Conservation (phyloP, 2,888 invertebrate genomes). For the Hirtodrosophila alboralis region DNA sequence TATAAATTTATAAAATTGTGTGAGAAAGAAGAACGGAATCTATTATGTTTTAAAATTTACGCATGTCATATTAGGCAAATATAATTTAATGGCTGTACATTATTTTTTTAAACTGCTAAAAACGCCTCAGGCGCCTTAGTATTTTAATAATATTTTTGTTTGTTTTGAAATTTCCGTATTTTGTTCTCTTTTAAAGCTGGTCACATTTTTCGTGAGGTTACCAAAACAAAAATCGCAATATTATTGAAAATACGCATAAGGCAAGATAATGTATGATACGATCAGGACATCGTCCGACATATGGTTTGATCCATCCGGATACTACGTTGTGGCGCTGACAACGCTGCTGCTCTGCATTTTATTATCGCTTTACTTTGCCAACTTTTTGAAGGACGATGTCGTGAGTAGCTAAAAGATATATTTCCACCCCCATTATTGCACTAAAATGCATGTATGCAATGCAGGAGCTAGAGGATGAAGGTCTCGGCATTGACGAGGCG, state of each 20-base stretch:
- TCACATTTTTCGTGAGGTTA: constrained; percentile 17
- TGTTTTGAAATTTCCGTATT: neutral
- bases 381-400: constrained; percentile 58
- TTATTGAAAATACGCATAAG: neutral
- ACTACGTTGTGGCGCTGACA: constrained; percentile 61
- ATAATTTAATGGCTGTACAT: too few species aligned
- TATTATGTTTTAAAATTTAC: too few species aligned
- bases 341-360: constrained; percentile 71
- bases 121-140: neutral
- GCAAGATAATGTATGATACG: constrained; percentile 9
- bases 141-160: constrained; percentile 13
- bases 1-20: too few species aligned
- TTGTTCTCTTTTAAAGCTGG: constrained; percentile 1
- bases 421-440: neutral
- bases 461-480: constrained; percentile 67
- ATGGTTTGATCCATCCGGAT: constrained; percentile 64
- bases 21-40: too few species aligned
- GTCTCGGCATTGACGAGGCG: constrained; percentile 62
- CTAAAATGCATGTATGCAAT: neutral
- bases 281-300: constrained; percentile 10
- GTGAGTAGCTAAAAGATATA: constrained; percentile 47
- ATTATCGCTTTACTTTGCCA: constrained; percentile 69
- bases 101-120: too few species aligned
- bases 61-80: too few species aligned
- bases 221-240: constrained; percentile 35